A percentile compares a stretch with the other conserved stretches of the same genome.
Conservation (phyloP, 2,797 vertebrate genomes). For the Malacoraja senta region DNA sequence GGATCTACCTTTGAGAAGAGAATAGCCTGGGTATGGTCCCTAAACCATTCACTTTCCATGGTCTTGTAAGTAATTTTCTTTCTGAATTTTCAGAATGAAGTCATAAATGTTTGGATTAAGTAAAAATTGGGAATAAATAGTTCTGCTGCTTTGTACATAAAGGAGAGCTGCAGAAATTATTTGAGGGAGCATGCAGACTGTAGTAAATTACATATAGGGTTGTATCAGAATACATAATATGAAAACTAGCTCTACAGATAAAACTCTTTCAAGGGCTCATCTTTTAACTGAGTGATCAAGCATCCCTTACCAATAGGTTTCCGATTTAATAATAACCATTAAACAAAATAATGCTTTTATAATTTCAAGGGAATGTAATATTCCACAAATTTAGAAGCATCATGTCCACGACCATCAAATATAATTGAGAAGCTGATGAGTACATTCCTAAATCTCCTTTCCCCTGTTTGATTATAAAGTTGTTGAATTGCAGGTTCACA, state of each 20-base stretch:
- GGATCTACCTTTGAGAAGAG: too few species aligned
- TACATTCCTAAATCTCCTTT: not conserved
- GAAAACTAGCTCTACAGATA: not conserved
- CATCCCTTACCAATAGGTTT: not conserved
- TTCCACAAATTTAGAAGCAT: not conserved
- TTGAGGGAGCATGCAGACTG: not conserved
- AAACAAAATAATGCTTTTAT: not conserved
- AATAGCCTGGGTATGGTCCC: too few species aligned
- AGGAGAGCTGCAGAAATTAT: not conserved
- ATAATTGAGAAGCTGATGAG: not conserved
- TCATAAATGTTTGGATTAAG: not conserved
- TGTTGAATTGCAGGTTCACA: not conserved
- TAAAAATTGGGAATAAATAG: not conserved
- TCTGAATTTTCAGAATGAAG: not conserved
- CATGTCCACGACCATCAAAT: not conserved
- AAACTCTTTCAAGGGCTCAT: not conserved
- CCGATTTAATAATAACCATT: not conserved
- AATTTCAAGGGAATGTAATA: not conserved
- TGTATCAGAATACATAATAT: not conserved
- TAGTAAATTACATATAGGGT: not conserved
- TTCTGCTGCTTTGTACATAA: not conserved
- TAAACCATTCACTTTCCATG: not conserved
- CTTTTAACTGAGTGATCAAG: not conserved
- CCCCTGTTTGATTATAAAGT: not conserved
- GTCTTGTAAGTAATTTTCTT: not conserved